Base-by-base conservation (phyloP, 2,113 vertebrate genomes). In the Notothenia rossii region DNA sequence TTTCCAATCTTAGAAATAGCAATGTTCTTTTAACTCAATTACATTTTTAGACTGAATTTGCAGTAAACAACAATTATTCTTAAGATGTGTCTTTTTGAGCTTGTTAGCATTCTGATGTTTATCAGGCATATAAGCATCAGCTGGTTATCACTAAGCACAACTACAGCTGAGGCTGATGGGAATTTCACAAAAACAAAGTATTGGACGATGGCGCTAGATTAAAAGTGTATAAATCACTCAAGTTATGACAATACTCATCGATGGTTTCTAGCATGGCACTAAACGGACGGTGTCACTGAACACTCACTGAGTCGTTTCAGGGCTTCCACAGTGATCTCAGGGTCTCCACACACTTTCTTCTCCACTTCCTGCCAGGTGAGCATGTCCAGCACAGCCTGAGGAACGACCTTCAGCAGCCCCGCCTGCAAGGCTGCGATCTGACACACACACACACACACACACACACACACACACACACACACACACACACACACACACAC, bases 331-430 rank as follows among this genome's bases (percentile, higher is more conserved):
- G 96, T 96, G 86, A 99, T 97, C 91, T 99, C 98, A 0, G 98
- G 98, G 87, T 99, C 98, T 74, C 98, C 98, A 54, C 98, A 99
- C 83, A 99, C 96, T 87, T 97, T 98, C 94, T 99, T 99, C 85
- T 99, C 98, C 79, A 98, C 94, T 68, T 99, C 98, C 83, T 99
- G 98, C 98, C 98, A 99, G 5, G 98, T 99, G 55, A 99, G 95
- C 65, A 99, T 94, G 89, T 99, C 98, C 79, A 99, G 93, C 76
- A 99, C 98, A 9, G 98, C 98, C 93, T 99, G 98, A 3, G 98
- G 98, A 14, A 99, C 96, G 69, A 99, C 98, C 91, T 98, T 99
- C 81, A 99, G 92, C 83, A 99, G 94, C 53, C 98, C 98, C 4
- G 96, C 96, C 92, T 98, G 97, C 93, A 99, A 97, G 55, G 98